Evolutionary conservation across 2,113 vertebrate species (phyloP).

Genomic region (cattle (Bos taurus)): DNA sequence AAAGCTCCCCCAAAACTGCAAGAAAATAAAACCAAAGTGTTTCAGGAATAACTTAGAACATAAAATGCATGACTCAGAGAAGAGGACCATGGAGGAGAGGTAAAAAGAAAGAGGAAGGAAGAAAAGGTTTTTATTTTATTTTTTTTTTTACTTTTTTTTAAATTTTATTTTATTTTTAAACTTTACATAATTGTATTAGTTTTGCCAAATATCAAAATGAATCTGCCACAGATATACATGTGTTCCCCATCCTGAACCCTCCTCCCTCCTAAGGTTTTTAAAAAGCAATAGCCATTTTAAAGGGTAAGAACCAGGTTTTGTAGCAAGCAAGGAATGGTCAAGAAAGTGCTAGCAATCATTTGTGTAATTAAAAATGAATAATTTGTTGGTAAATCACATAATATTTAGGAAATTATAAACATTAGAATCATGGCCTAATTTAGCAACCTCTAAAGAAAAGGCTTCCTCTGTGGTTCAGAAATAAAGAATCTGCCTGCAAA

Average conservation of each 20-base stretch:
- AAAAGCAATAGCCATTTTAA: background rate
- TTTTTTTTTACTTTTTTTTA: no score
- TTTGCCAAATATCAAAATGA: no score
- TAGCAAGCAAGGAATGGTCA: background rate
- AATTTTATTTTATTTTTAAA: no score
- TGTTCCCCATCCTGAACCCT: no score
- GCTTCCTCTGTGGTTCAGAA: background rate
- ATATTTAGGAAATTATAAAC: background rate
- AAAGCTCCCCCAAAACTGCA: background rate
- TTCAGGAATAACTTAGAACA: background rate
- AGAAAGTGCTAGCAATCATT: background rate
- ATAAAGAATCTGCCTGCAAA: background rate
- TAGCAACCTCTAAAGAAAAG: background rate
- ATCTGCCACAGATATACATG: no score
- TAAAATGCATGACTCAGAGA: background rate
- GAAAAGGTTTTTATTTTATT: background rate
- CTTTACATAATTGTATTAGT: no score
- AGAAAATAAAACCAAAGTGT: background rate
- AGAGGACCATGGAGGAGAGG: background rate
- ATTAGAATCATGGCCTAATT: background rate
- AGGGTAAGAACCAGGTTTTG: background rate
- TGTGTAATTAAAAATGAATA: background rate
- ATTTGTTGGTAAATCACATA: background rate
- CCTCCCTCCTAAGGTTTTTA: background rate
- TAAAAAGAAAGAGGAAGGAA: background rate